Conservation (phyloP, 2,113 vertebrate genomes). For the Pyrgilauda ruficollis region DNA sequence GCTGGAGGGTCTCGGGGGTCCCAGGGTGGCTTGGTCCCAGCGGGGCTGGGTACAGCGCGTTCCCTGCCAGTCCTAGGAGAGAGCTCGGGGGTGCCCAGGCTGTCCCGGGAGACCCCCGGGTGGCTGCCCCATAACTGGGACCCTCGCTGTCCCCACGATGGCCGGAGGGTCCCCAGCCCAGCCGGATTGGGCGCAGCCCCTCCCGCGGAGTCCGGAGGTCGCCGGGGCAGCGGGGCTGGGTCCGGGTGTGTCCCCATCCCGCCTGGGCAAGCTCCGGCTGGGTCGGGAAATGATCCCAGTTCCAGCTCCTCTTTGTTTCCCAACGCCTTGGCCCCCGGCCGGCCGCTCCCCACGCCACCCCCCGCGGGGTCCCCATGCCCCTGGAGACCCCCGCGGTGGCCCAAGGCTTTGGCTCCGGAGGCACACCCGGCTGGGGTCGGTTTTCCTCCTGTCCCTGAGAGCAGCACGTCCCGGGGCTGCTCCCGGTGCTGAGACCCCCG, state of each 20-base stretch:
- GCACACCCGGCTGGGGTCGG: rapidly evolving
- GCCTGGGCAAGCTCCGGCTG: not conserved
- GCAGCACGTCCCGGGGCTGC: not conserved
- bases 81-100: not conserved
- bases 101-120: not conserved
- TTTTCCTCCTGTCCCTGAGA: not conserved
- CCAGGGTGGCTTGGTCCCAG: not conserved
- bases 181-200: not conserved
- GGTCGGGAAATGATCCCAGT: constrained; percentile 5
- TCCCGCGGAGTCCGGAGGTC: not conserved
- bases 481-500: not conserved
- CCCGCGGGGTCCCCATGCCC: not conserved
- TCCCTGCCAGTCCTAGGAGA: not conserved
- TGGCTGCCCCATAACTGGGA: not conserved
- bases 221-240: not conserved
- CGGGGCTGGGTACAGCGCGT: not conserved
- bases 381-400: rapidly evolving
- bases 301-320: constrained; percentile 47
- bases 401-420: not conserved
- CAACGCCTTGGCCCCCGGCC: not conserved
- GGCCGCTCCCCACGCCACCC: not conserved
- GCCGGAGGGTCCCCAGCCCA: not conserved
- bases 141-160: not conserved
- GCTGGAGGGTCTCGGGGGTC: too few relatives aligned
- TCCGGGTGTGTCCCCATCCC: not conserved